A percentile compares a stretch with the other conserved stretches of the same genome.
Evolutionary conservation across 53 echinoderm and acorn worm genomes (phyloP).

Genomic region (Paelopatides confundens): DNA sequence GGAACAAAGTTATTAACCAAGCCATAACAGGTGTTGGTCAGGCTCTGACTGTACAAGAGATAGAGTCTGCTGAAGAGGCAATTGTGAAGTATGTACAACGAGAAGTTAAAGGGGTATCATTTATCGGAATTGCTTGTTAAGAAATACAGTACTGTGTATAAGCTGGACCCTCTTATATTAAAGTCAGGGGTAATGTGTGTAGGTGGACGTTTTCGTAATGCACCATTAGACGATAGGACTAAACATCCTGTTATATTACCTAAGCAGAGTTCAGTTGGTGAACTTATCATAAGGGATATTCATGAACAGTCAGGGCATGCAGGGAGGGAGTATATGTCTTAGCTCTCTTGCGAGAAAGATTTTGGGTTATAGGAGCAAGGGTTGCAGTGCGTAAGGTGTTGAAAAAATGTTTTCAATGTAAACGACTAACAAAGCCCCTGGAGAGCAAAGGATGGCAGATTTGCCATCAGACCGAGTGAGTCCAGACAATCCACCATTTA

Average conservation of each 20-base stretch:
- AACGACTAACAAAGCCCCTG: neutral
- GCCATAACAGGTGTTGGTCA: rapidly evolving
- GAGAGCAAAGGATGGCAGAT: constrained; percentile 60
- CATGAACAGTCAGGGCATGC: constrained; percentile 54
- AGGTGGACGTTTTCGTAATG: constrained; percentile 53
- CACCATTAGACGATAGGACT: neutral
- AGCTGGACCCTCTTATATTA: constrained; percentile 37
- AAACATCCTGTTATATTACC: constrained; percentile 48
- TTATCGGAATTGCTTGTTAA: too few species aligned
- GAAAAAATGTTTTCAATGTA: constrained; percentile 52
- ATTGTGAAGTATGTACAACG: constrained; percentile 32
- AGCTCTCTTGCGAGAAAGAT: constrained; percentile 43
- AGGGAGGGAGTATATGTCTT: constrained; percentile 62
- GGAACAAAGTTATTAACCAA: neutral
- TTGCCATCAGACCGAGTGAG: constrained; percentile 49
- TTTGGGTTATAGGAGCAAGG: constrained; percentile 58
- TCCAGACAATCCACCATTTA: constrained; percentile 56
- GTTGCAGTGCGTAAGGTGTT: constrained; percentile 33
- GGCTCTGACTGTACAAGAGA: neutral
- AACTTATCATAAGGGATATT: constrained; percentile 22
- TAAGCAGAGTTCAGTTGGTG: constrained; percentile 13
- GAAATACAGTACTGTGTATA: neutral
- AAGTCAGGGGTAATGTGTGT: constrained; percentile 33
- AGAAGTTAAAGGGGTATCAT: too few species aligned
- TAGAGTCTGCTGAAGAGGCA: neutral